Percentiles rank a stretch among this genome's conserved stretches.
phyloP scores from a whole-genome alignment of 2,797 vertebrate species.

The Benthosema pterotum region DNA sequence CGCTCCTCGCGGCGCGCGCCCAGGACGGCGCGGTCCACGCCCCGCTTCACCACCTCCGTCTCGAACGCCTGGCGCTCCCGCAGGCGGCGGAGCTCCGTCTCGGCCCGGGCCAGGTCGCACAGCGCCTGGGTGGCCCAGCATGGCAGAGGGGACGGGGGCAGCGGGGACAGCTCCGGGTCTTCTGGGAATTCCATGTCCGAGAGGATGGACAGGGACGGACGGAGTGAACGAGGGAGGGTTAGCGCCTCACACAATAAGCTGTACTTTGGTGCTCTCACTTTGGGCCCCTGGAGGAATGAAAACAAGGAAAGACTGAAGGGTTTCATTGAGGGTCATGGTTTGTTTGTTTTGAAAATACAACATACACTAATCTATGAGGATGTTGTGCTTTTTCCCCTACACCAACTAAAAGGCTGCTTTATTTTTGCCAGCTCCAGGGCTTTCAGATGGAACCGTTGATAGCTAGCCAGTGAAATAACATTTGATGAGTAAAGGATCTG shows the following conservation, averaged over 20 bases:
- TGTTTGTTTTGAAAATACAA: no score
- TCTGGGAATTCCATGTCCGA: slow-evolving; percentile 41
- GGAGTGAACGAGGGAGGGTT: neutral
- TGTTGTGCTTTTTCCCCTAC: no score
- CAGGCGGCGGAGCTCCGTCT: slow-evolving; percentile 65
- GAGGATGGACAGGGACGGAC: slow-evolving; percentile 35
- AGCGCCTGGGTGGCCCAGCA: slow-evolving; percentile 72
- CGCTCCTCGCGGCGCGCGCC: slow-evolving; percentile 75
- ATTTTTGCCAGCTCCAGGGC: no score
- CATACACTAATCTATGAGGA: no score
- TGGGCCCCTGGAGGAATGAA: slow-evolving; percentile 42
- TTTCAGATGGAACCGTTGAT: no score
- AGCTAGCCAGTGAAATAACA: no score
- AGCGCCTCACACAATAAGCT: neutral
- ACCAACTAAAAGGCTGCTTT: no score
- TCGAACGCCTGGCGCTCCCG: slow-evolving; percentile 62
- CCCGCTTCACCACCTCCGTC: slow-evolving; percentile 56
- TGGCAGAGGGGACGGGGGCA: slow-evolving; percentile 45
- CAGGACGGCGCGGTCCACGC: slow-evolving; percentile 73
- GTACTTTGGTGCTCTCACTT: slow-evolving; percentile 1
- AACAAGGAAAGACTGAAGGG: slow-evolving; percentile 3
- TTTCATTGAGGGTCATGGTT: no score
- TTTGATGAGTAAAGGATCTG: no score
- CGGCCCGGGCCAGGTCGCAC: slow-evolving; percentile 66
- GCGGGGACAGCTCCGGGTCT: slow-evolving; percentile 3